Evolutionary conservation across 2,113 vertebrate genomes (phyloP).

Genomic region (Orientallactaga bullata): DNA sequence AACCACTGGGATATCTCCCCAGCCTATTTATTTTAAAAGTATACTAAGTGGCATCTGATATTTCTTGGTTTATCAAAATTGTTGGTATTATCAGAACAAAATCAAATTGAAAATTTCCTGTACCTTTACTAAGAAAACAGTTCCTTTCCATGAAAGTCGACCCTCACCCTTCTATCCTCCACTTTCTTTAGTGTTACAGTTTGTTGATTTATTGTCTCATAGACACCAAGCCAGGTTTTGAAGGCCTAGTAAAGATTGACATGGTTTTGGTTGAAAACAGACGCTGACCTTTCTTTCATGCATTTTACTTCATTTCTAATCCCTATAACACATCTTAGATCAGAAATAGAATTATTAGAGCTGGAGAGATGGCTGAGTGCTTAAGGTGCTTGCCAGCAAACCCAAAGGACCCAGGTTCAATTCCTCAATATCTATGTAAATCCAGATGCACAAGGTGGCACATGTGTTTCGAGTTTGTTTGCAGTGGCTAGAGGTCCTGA

Average conservation of each 20-base stretch:
- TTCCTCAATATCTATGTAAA: no score
- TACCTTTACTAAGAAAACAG: slow-evolving; percentile 48
- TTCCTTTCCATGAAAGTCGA: neutral
- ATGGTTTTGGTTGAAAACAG: slow-evolving; percentile 37
- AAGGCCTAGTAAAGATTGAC: neutral
- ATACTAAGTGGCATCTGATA: neutral
- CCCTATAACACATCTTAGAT: neutral
- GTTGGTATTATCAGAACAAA: slow-evolving; percentile 34
- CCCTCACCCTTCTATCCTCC: neutral
- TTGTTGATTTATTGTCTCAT: neutral
- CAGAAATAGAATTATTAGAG: neutral
- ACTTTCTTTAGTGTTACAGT: neutral
- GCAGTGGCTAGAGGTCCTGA: no score
- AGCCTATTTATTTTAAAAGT: neutral
- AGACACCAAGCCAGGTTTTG: neutral
- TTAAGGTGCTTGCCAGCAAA: neutral
- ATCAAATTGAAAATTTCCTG: slow-evolving; percentile 51
- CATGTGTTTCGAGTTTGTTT: no score
- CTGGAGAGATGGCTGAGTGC: no score
- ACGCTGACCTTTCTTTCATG: neutral
- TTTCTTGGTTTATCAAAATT: slow-evolving; percentile 10
- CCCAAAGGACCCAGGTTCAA: no score
- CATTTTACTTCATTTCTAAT: neutral
- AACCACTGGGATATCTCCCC: no score
- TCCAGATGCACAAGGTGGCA: no score